Evolutionary conservation across 2,797 vertebrate genomes (phyloP), one percentile per base, ranked within the genome.

Genomic region (Semaprochilodus insignis): DNA sequence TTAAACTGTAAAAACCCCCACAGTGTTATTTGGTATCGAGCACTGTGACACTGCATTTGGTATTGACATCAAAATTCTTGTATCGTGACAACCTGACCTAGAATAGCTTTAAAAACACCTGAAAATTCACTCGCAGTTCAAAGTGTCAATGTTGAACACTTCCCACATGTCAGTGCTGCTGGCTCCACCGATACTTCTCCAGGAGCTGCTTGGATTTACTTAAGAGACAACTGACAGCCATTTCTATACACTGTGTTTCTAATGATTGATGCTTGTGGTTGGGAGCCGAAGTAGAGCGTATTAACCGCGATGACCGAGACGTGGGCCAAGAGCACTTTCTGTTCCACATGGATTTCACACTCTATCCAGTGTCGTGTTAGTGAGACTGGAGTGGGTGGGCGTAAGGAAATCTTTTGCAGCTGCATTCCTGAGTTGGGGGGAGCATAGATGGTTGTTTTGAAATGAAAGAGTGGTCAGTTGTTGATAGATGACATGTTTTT

Each of bases 401-500:
- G 7, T 62, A 71, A 77, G 74, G 74, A 71, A 77, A 63, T 63
- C 66, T 78, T 55, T 25, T 57, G 52, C 5, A 27, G 55, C 80
- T 77, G 40, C 65, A 82, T 82, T 82, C 74, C 74, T 72, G 52
- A 60, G 60, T 44, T 31, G 17, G 76, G 74, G 36, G 69, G 48
- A 63, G 44, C 59, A 19, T 11, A n/a, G 44, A 23, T 5, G 23
- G n/a, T 52, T 76, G 74, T 71, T 77, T 77, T 71, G 21, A 77
- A 71, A 81, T 27, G 10, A 11, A 40, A 82, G 52, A 17, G 52
- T 51, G 72, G 72, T 67, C 62, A 81, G 79, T 81, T 73, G 78
- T 80, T 81, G 59, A 54, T 60, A 75, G 80, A 82, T 54, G 57
- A 19, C 81, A 82, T 16, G 44, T 71, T 72, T 6, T 2, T 14